These are phyloP conservation scores for Temnothorax longispinosus DNA, from an alignment of 1,140 invertebrate genomes.

Conservation along the genomic window DNA sequence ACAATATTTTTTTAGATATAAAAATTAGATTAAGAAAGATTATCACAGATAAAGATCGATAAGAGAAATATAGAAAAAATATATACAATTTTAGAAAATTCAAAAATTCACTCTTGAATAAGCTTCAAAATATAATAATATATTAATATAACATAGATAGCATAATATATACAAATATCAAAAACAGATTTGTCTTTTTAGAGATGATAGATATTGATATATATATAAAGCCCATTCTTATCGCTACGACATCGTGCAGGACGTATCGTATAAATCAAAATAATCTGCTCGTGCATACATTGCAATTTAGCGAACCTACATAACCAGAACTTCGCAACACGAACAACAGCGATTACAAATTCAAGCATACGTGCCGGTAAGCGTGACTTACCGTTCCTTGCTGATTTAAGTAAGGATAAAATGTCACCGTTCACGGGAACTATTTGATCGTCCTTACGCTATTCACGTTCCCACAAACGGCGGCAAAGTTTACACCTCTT, in stretches of 20 bases:
- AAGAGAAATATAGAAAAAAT: conserved; percentile 8
- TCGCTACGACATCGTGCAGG: conserved; percentile 27
- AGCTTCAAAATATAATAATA: background rate
- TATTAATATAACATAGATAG: background rate
- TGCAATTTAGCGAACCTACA: conserved; percentile 19
- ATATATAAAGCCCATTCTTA: conserved; percentile 5
- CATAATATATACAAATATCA: background rate
- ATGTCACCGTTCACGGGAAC: conserved; percentile 34
- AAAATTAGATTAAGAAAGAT: background rate
- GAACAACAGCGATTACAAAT: conserved; percentile 33
- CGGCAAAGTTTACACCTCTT: background rate
- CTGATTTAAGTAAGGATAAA: conserved; percentile 49
- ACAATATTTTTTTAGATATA: conserved; percentile 12
- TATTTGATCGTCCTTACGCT: conserved; percentile 13
- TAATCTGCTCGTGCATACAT: conserved; percentile 27
- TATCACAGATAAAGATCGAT: background rate
- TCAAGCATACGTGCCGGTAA: conserved; percentile 33
- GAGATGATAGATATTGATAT: background rate
- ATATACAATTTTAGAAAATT: background rate
- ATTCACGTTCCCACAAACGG: conserved; percentile 12
- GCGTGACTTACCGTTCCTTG: conserved; percentile 44
- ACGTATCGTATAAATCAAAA: conserved; percentile 5
- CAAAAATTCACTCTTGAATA: background rate
- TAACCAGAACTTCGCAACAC: conserved; percentile 6
- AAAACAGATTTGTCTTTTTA: background rate